Conservation (phyloP, 2,888 invertebrate genomes). For the Diploptera punctata region DNA sequence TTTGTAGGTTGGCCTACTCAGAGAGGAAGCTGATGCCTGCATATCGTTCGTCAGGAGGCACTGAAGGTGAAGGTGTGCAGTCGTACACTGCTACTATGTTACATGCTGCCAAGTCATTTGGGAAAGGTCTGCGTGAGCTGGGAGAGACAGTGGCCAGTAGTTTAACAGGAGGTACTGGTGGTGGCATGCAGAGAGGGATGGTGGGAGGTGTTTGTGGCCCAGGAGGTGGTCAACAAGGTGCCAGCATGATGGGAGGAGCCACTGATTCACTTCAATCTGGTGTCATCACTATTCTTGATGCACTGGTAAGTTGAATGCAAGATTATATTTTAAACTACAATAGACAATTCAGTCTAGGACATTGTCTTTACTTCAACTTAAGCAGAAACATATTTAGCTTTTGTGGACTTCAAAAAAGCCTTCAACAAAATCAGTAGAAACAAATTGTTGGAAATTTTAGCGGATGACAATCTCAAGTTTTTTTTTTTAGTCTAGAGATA, state of each 20-base stretch:
- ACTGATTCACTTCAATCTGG: slow-evolving; percentile 79
- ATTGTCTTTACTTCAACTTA: no score
- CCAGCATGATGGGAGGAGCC: not conserved
- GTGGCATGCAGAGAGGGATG: slow-evolving; percentile 13
- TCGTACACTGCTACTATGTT: slow-evolving; percentile 86
- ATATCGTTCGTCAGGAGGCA: slow-evolving; percentile 76
- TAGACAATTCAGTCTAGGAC: no score
- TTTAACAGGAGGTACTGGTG: slow-evolving; percentile 67
- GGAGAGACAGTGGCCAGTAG: slow-evolving; percentile 93
- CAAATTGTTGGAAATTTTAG: no score
- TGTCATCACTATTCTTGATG: slow-evolving; percentile 86
- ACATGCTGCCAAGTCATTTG: slow-evolving; percentile 92
- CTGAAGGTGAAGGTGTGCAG: slow-evolving; percentile 76
- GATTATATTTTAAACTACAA: no score
- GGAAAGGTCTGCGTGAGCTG: slow-evolving; percentile 87
- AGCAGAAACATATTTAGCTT: no score
- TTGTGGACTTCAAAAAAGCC: no score
- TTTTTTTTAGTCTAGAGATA: no score
- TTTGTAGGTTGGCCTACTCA: slow-evolving; percentile 61
- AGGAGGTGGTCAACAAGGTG: slow-evolving; percentile 41
- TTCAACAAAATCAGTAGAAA: no score
- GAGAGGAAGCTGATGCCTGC: slow-evolving; percentile 83
- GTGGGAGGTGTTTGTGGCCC: slow-evolving; percentile 6
- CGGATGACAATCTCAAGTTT: no score
- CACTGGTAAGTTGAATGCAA: slow-evolving; percentile 74